phyloP scores from a whole-genome alignment of 2,113 vertebrate genomes.

The Amia ocellicauda region DNA sequence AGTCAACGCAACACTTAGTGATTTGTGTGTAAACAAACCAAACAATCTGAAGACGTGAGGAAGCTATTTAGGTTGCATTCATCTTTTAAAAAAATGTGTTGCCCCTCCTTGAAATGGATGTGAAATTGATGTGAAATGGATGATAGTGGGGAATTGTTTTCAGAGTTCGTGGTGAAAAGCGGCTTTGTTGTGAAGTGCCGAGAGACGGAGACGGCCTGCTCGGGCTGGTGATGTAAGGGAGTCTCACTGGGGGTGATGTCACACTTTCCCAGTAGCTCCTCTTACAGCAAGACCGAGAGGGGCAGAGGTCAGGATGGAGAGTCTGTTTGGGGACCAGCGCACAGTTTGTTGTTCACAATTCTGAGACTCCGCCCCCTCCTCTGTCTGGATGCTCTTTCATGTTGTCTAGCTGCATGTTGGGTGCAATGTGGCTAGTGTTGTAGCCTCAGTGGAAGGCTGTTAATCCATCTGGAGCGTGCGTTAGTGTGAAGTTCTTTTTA shows the following conservation, averaged over 20 bases:
- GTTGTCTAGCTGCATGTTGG: neutral
- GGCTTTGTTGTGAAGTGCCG: slow-evolving; percentile 47
- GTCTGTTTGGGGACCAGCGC: slow-evolving; percentile 4
- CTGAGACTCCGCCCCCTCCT: slow-evolving; percentile 1
- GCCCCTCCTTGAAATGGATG: no score
- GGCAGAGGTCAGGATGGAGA: slow-evolving; percentile 27
- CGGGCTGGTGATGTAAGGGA: slow-evolving; percentile 48
- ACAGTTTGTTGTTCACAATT: neutral
- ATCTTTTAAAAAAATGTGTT: no score
- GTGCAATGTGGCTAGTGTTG: neutral
- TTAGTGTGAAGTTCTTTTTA: neutral
- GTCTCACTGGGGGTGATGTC: slow-evolving; percentile 42
- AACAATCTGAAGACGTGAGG: no score
- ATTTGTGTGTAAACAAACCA: no score
- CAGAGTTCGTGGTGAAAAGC: slow-evolving; percentile 32
- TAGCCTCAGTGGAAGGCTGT: neutral
- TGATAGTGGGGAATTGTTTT: no score
- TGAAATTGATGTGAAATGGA: no score
- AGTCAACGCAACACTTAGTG: no score
- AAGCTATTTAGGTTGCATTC: no score
- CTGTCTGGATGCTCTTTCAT: neutral
- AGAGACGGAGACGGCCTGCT: slow-evolving; percentile 37
- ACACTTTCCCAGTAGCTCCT: slow-evolving; percentile 24
- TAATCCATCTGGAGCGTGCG: neutral
- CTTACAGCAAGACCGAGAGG: neutral